phyloP scores from a whole-genome alignment of 2,888 invertebrate species.

The Limnephilus auricula region DNA sequence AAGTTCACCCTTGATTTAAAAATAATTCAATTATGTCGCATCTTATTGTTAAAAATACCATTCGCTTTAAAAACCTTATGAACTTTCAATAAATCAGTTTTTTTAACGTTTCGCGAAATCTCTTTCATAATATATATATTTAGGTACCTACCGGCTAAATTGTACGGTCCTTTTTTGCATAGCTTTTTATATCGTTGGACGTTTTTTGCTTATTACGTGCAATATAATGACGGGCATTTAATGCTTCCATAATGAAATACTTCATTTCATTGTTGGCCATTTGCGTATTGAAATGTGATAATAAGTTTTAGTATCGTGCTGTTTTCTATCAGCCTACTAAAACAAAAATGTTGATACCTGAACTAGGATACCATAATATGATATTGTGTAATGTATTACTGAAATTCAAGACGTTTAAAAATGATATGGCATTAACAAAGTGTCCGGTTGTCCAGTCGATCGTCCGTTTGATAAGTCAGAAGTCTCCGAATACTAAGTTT shows the following conservation, averaged over 20 bases:
- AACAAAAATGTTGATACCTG: not conserved
- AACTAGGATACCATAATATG: not conserved
- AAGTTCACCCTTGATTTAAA: not conserved
- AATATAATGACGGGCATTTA: not conserved
- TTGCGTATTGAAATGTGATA: not conserved
- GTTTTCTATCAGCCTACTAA: not conserved
- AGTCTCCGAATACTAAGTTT: too few relatives aligned
- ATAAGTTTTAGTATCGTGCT: not conserved
- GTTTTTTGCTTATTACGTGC: not conserved
- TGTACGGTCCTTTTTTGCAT: not conserved
- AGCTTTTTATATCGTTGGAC: not conserved
- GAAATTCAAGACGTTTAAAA: not conserved
- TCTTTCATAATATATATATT: not conserved
- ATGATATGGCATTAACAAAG: not conserved
- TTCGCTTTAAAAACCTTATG: not conserved
- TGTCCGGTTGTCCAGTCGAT: too few relatives aligned
- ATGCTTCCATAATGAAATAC: not conserved
- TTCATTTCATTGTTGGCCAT: not conserved
- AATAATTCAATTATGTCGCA: not conserved
- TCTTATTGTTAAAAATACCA: not conserved
- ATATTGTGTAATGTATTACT: too few relatives aligned
- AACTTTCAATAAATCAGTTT: not conserved
- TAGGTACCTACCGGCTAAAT: not conserved
- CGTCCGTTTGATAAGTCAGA: too few relatives aligned
- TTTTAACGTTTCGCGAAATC: not conserved